A percentile compares a stretch with the other conserved stretches of the same genome.
Conservation (phyloP, 1,140 invertebrate genomes). For the Aphis gossypii region DNA sequence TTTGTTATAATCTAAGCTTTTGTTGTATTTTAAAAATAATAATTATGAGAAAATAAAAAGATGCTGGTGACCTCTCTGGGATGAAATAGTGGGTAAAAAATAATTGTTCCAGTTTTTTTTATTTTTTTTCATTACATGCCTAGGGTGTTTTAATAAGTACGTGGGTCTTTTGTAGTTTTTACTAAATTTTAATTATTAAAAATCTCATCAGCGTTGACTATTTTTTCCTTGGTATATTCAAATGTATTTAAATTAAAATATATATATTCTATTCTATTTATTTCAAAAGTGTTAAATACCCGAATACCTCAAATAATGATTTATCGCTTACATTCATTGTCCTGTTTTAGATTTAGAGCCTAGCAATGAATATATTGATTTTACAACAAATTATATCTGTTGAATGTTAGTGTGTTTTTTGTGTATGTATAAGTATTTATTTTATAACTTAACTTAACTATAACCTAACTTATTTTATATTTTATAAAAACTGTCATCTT, state of each 20-base stretch:
- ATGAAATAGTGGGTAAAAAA: conserved; percentile 34
- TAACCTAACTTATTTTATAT: no score
- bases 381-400: not conserved
- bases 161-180: conserved; percentile 29
- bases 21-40: conserved; percentile 50
- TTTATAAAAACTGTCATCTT: not conserved
- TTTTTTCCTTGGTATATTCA: not conserved
- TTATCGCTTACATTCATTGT: not conserved
- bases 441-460: not conserved
- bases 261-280: not conserved
- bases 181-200: conserved; percentile 48
- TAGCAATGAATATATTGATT: not conserved
- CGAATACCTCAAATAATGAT: not conserved
- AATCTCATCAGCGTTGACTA: conserved; percentile 25
- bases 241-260: not conserved
- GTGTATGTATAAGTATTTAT: not conserved
- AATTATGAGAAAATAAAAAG: conserved; percentile 41
- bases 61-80: conserved; percentile 12
- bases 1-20: conserved; percentile 35
- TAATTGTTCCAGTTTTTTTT: conserved; percentile 41
- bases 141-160: conserved; percentile 38
- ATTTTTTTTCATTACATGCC: conserved; percentile 33
- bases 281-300: not conserved
- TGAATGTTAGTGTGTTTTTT: not conserved
- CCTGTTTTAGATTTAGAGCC: not conserved